Evolutionary conservation across 2,888 invertebrate species (phyloP).

Genomic region (Eristalis pertinax): DNA sequence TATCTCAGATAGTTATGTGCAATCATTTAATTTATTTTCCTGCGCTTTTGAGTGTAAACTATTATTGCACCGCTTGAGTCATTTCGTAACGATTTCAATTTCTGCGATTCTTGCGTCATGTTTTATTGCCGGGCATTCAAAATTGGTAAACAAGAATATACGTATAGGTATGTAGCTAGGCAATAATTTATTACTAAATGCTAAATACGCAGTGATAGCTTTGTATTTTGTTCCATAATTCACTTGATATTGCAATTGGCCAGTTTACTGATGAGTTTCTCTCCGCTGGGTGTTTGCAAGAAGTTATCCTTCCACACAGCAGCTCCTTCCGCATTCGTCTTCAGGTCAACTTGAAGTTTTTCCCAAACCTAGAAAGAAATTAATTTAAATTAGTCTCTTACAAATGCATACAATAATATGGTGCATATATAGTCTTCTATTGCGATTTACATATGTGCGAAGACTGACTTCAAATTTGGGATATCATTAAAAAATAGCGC

Average conservation of each 20-base stretch:
- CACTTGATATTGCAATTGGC: conserved; percentile 93
- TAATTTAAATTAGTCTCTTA: not conserved
- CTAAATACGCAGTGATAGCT: conserved; percentile 42
- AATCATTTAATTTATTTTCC: not conserved
- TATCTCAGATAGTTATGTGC: not conserved
- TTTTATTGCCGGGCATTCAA: conserved; percentile 40
- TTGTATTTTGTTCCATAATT: conserved; percentile 67
- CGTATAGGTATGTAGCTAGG: conserved; percentile 14
- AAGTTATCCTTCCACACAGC: conserved; percentile 94
- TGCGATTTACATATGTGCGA: no score
- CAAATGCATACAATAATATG: not conserved
- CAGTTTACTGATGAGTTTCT: conserved; percentile 88
- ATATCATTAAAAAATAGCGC: no score
- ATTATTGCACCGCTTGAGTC: conserved; percentile 2
- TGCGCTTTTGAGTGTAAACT: conserved; percentile 8
- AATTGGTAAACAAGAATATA: conserved; percentile 25
- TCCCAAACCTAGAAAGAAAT: conserved; percentile 86
- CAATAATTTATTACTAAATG: conserved; percentile 58
- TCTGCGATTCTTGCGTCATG: not conserved
- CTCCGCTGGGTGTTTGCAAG: conserved; percentile 88
- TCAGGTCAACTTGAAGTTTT: conserved; percentile 90
- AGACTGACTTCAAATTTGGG: no score
- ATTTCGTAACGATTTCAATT: not conserved
- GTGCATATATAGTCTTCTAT: no score
- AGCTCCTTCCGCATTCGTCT: conserved; percentile 86